A percentile compares a stretch with the other conserved stretches of the same genome.
Conservation (phyloP, 2,797 vertebrate genomes). For the Gymnoscopelus microlampas region DNA sequence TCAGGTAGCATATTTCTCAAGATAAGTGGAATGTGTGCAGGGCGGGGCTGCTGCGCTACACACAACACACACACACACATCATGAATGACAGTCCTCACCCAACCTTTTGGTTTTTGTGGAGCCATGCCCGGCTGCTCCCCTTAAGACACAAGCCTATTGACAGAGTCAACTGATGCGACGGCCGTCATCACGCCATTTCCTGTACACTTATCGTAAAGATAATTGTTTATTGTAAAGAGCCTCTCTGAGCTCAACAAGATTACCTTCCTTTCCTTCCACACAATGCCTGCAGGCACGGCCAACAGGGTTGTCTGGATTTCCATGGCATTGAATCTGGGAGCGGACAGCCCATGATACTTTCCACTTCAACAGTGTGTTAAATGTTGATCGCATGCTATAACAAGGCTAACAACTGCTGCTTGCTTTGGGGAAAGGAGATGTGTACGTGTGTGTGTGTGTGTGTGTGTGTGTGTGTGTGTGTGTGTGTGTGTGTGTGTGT, state of each 20-base stretch:
- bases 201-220: slow-evolving; percentile 45
- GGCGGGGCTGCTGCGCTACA: too few species aligned
- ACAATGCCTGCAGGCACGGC: slow-evolving; percentile 37
- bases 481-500: background rate
- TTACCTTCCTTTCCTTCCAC: slow-evolving; percentile 18
- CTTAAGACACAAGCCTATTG: slow-evolving; percentile 43
- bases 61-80: background rate
- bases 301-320: slow-evolving; percentile 7
- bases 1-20: background rate
- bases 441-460: slow-evolving; percentile 6
- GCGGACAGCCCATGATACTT: slow-evolving; percentile 7
- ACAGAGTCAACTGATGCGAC: slow-evolving; percentile 22
- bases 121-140: background rate
- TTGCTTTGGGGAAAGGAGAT: background rate
- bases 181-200: slow-evolving; percentile 37
- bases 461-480: background rate
- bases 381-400: too few species aligned
- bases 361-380: background rate
- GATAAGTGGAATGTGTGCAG: too few species aligned
- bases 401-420: background rate
- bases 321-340: slow-evolving; percentile 18
- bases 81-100: slow-evolving; percentile 57
- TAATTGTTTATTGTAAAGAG: slow-evolving; percentile 52
- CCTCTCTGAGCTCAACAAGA: slow-evolving; percentile 50
- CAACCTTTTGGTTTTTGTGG: slow-evolving; percentile 30